Evolutionary conservation across 2,888 invertebrate genomes (phyloP).

Genomic region (Eristalinus sepulchralis): DNA sequence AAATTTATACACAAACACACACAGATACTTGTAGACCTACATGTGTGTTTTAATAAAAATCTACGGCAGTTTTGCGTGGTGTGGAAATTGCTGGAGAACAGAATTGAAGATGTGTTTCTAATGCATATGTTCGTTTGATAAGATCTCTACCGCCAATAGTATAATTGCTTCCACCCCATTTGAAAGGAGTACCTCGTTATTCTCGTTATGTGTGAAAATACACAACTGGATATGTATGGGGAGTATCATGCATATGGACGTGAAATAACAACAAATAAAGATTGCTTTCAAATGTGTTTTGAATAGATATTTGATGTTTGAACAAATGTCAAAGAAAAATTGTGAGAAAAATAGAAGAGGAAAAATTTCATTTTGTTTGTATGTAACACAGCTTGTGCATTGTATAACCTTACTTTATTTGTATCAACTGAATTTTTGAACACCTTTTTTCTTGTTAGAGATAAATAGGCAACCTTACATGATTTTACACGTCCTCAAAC

Average conservation of each 20-base stretch:
- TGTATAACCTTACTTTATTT: neutral
- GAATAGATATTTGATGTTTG: constrained; percentile 38
- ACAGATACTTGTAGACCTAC: neutral
- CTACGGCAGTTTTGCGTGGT: constrained; percentile 3
- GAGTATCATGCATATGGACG: neutral
- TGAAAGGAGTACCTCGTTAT: constrained; percentile 16
- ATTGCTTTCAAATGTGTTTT: constrained; percentile 23
- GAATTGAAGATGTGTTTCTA: constrained; percentile 22
- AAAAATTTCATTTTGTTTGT: neutral
- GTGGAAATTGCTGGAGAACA: neutral
- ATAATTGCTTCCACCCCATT: constrained; percentile 34
- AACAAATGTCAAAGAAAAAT: constrained; percentile 44
- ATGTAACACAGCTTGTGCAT: neutral
- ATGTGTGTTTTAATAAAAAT: constrained; percentile 9
- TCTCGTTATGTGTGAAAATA: neutral
- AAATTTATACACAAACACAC: neutral
- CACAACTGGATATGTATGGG: neutral
- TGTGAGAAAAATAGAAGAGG: neutral
- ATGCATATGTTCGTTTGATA: constrained; percentile 48
- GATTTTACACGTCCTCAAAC: too few species aligned
- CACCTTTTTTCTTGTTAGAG: too few species aligned
- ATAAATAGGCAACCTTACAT: too few species aligned
- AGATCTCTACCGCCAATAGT: constrained; percentile 32
- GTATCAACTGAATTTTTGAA: too few species aligned
- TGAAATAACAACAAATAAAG: constrained; percentile 44